phyloP scores from a whole-genome alignment of 2,113 vertebrate species.

The Otus sunia region DNA sequence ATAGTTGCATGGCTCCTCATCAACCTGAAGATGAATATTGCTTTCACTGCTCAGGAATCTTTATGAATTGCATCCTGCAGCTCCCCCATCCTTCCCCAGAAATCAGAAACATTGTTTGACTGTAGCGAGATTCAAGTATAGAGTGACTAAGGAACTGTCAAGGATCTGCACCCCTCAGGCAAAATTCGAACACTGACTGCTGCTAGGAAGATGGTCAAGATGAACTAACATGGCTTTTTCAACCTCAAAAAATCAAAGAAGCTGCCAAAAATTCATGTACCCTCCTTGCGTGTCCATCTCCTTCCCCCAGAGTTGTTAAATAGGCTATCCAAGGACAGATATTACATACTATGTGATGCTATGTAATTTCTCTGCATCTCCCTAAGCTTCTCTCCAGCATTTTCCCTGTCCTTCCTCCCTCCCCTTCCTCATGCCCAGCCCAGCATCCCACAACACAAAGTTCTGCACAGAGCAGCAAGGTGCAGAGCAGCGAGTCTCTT shows the following conservation, averaged over 20 bases:
- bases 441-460: slow-evolving; percentile 63
- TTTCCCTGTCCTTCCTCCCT: slow-evolving; percentile 37
- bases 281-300: background rate
- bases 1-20: background rate
- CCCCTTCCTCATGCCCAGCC: slow-evolving; percentile 61
- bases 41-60: background rate
- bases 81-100: background rate
- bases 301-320: background rate
- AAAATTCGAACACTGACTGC: background rate
- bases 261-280: background rate
- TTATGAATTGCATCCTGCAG: background rate
- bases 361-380: background rate
- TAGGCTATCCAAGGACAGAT: rapidly evolving
- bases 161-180: background rate
- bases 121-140: rapidly evolving
- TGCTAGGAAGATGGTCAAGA: background rate
- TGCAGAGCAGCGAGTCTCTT: slow-evolving; percentile 90
- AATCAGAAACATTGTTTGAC: background rate
- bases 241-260: background rate
- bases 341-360: background rate
- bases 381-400: background rate
- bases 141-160: background rate
- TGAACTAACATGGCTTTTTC: background rate
- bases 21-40: background rate
- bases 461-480: slow-evolving; percentile 78